A percentile compares a stretch with the other conserved stretches of the same genome.
Evolutionary conservation across 2,113 vertebrate species (phyloP).

Genomic region (Indicator indicator): DNA sequence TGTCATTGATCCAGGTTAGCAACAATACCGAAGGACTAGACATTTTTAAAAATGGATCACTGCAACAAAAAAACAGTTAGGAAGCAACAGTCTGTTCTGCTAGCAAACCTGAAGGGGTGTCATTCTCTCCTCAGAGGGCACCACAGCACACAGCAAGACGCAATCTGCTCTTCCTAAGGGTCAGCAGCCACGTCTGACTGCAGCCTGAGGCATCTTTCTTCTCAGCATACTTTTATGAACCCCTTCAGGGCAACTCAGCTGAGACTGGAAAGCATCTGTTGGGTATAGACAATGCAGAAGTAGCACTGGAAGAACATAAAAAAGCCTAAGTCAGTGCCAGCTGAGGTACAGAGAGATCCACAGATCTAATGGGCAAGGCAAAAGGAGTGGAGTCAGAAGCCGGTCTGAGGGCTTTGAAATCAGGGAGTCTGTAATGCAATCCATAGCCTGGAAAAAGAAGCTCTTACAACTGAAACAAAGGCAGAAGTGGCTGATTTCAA

Average conservation of each 20-base stretch:
- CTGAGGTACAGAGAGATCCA: not conserved
- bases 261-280: not conserved
- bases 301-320: not conserved
- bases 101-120: not conserved
- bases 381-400: not conserved
- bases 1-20: not conserved
- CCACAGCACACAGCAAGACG: not conserved
- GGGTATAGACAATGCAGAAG: not conserved
- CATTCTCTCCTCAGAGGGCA: not conserved
- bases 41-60: not conserved
- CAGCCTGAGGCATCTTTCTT: not conserved
- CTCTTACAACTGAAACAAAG: not conserved
- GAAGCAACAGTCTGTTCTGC: not conserved
- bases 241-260: not conserved
- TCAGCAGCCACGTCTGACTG: not conserved
- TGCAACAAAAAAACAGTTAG: not conserved
- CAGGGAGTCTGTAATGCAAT: not conserved
- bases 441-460: not conserved
- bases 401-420: not conserved
- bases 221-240: not conserved
- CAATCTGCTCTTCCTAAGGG: not conserved
- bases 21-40: not conserved
- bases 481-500: not conserved
- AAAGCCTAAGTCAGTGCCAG: not conserved
- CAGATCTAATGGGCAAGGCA: rapidly evolving